Percentiles rank a stretch among this genome's conserved stretches.
Conservation (phyloP, 2,113 vertebrate species). For the Myanophis thanlyinensis region DNA sequence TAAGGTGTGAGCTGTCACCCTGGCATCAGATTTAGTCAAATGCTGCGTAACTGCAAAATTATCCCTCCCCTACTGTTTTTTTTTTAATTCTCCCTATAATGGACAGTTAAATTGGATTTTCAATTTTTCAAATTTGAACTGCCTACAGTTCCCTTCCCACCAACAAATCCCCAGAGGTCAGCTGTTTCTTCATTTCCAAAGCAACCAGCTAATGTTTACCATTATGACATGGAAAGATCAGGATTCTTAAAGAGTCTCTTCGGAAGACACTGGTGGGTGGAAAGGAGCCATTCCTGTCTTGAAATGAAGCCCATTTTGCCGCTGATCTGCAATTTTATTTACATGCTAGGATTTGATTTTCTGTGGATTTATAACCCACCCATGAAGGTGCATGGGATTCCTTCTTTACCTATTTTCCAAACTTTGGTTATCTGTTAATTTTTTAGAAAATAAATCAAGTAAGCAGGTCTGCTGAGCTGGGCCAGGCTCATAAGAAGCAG, state of each 20-base stretch:
- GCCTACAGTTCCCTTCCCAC: constrained; percentile 72
- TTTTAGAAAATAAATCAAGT: not conserved
- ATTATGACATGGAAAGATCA: constrained; percentile 74
- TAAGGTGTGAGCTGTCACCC: constrained; percentile 81
- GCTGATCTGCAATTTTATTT: constrained; percentile 81
- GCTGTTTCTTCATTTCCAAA: constrained; percentile 79
- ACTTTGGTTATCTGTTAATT: not conserved
- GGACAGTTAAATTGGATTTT: constrained; percentile 85
- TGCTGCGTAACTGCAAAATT: constrained; percentile 81
- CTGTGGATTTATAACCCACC: constrained; percentile 74
- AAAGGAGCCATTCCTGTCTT: constrained; percentile 69
- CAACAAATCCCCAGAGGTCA: constrained; percentile 69
- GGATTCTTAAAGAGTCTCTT: constrained; percentile 76
- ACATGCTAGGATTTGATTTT: constrained; percentile 78
- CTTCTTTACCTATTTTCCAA: constrained; percentile 71
- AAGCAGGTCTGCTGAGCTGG: not conserved
- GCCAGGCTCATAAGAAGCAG: not conserved
- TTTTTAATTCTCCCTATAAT: constrained; percentile 74
- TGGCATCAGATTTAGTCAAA: constrained; percentile 81
- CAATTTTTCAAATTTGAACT: constrained; percentile 82
- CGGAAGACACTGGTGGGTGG: constrained; percentile 69
- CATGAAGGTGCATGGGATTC: constrained; percentile 38
- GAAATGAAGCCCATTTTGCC: constrained; percentile 77
- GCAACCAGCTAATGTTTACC: constrained; percentile 81
- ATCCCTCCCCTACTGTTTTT: constrained; percentile 78